Percentiles rank a stretch among this genome's conserved stretches.
Conservation (phyloP, 92 coral and sea anemone genomes). For the Plumapathes pennacea region DNA sequence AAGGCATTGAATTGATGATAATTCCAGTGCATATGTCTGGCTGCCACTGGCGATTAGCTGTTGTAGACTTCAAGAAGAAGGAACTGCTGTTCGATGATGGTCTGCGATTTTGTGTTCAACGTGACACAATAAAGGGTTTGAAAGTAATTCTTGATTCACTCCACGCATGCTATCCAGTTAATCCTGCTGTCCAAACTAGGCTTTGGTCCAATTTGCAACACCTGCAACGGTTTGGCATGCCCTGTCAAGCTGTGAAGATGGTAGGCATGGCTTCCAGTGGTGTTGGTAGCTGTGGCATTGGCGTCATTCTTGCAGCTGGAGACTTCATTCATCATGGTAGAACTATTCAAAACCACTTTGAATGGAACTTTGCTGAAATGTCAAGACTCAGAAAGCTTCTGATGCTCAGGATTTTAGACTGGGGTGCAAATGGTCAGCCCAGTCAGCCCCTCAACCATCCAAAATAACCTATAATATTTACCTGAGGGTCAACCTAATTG, state of each 20-base stretch:
- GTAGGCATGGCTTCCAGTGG: conserved; percentile 4
- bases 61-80: conserved; percentile 16
- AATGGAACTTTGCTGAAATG: conserved; percentile 41
- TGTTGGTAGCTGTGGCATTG: conserved; percentile 51
- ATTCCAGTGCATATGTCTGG: conserved; percentile 37
- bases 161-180: conserved; percentile 12
- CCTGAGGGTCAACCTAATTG: too few relatives aligned
- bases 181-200: conserved; percentile 23
- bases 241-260: conserved; percentile 40
- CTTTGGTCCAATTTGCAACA: conserved; percentile 18
- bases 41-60: conserved; percentile 46
- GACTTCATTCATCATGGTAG: conserved; percentile 37
- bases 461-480: too few relatives aligned
- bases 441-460: neutral
- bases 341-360: conserved; percentile 16
- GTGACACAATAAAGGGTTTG: conserved; percentile 2
- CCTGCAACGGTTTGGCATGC: conserved; percentile 49
- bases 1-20: conserved; percentile 10
- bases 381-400: conserved; percentile 40
- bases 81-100: conserved; percentile 50
- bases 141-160: conserved; percentile 22
- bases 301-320: conserved; percentile 38
- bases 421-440: conserved; percentile 4
- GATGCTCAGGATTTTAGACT: conserved; percentile 20
- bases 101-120: conserved; percentile 12